Evolutionary conservation across 2,888 invertebrate genomes (phyloP).

Genomic region (Perizoma affinitatum): DNA sequence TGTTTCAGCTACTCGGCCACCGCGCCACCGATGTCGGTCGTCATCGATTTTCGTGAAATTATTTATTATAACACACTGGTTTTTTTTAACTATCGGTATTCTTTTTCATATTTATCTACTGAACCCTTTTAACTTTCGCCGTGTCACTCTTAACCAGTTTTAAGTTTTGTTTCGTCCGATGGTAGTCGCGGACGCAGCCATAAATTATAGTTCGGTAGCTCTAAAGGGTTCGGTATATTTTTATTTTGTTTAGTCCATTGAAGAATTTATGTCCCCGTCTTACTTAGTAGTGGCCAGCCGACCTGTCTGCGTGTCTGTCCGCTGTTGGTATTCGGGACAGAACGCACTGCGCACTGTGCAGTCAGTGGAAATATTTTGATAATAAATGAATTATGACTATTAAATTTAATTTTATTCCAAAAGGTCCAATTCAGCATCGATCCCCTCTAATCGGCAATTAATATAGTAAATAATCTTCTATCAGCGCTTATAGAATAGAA

Average conservation of each 20-base stretch:
- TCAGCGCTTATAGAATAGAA: too few relatives aligned
- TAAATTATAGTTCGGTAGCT: constrained; percentile 85
- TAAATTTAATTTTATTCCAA: too few relatives aligned
- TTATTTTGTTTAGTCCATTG: constrained; percentile 80
- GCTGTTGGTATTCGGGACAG: constrained; percentile 1
- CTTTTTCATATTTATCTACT: not conserved
- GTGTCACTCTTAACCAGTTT: constrained; percentile 42
- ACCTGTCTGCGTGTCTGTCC: constrained; percentile 49
- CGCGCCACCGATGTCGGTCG: too few relatives aligned
- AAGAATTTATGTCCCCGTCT: constrained; percentile 83
- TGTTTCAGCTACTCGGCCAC: too few relatives aligned
- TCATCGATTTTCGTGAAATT: too few relatives aligned
- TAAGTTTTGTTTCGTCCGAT: constrained; percentile 66
- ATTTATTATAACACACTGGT: too few relatives aligned
- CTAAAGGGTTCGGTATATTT: constrained; percentile 78
- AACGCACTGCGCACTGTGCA: not conserved
- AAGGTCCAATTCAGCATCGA: too few relatives aligned
- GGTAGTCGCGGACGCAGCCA: constrained; percentile 73
- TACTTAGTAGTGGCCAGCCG: constrained; percentile 81
- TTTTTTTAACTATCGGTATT: too few relatives aligned
- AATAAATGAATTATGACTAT: too few relatives aligned
- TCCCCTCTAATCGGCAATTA: too few relatives aligned
- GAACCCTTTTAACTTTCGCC: constrained; percentile 22
- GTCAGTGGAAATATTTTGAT: not conserved
- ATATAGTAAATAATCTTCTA: too few relatives aligned